Evolutionary conservation across 2,797 vertebrate genomes (phyloP).

Genomic region (Lagorchestes hirsutus): DNA sequence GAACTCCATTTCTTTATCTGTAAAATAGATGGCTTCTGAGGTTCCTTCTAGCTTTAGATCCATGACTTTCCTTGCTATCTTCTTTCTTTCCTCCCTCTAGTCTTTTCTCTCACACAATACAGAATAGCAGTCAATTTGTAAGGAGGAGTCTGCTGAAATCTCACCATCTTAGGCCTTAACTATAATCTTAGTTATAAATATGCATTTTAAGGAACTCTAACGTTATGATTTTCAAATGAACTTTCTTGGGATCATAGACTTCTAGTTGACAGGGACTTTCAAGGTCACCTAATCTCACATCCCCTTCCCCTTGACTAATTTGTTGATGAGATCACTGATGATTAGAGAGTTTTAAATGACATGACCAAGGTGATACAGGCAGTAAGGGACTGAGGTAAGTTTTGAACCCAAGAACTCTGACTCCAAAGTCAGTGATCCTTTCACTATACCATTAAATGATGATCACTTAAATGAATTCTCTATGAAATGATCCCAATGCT

Average conservation of each 20-base stretch:
- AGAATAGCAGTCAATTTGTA: background rate
- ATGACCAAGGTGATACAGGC: background rate
- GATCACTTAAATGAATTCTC: too few species aligned
- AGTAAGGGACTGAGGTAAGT: background rate
- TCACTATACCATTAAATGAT: background rate
- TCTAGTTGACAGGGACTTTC: background rate
- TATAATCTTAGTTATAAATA: background rate
- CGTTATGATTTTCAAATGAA: background rate
- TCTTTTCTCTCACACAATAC: conserved; percentile 20
- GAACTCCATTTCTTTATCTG: background rate
- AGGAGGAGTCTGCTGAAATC: background rate
- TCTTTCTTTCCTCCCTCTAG: background rate
- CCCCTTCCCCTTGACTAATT: background rate
- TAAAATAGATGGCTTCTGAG: background rate
- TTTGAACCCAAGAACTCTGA: background rate
- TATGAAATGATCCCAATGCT: background rate
- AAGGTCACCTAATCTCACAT: background rate
- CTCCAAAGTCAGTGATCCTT: background rate
- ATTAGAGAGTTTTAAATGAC: background rate
- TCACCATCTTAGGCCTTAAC: background rate
- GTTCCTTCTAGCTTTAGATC: background rate
- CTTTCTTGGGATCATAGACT: background rate
- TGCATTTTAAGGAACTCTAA: background rate
- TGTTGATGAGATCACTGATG: background rate
- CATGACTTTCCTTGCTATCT: background rate